phyloP scores from a whole-genome alignment of 2,888 invertebrate genomes.

The Altica lythri region DNA sequence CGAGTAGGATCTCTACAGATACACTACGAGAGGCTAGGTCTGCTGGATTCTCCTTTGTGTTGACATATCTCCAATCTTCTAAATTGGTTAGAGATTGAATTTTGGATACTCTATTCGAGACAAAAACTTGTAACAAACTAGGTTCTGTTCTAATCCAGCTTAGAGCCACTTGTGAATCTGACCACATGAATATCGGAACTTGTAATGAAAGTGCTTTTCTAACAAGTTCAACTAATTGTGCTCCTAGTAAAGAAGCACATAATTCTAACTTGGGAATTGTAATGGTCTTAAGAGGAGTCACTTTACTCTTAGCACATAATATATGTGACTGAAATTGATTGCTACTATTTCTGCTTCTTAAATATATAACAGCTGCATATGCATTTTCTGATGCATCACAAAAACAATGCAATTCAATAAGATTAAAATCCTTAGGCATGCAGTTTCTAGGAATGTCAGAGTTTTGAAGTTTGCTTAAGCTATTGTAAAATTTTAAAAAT shows the following conservation, averaged over 20 bases:
- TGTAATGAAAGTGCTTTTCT: not conserved
- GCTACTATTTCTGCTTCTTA: conserved; percentile 4
- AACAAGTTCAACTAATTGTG: conserved; percentile 5
- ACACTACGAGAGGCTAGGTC: conserved; percentile 16
- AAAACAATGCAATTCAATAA: conserved; percentile 13
- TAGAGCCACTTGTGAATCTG: conserved; percentile 12
- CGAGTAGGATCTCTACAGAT: not conserved
- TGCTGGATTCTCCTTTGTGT: conserved; percentile 15
- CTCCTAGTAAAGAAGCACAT: conserved; percentile 5
- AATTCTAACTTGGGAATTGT: conserved; percentile 10
- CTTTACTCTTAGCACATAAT: conserved; percentile 3
- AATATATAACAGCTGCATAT: conserved; percentile 14
- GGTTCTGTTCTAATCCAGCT: conserved; percentile 12
- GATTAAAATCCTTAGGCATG: not conserved
- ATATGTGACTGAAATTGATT: not conserved
- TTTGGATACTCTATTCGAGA: conserved; percentile 7
- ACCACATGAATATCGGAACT: conserved; percentile 11
- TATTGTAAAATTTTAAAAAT: conserved; percentile 8
- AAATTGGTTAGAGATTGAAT: conserved; percentile 6
- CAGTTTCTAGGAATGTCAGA: conserved; percentile 14
- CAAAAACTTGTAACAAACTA: conserved; percentile 7
- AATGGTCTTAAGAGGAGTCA: conserved; percentile 5
- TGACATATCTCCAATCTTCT: conserved; percentile 14
- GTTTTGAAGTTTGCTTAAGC: conserved; percentile 7
- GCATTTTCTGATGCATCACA: conserved; percentile 12